Evolutionary conservation across 2,797 vertebrate genomes (phyloP), one percentile per base, ranked within the genome.

Genomic region (Danionella dracula): DNA sequence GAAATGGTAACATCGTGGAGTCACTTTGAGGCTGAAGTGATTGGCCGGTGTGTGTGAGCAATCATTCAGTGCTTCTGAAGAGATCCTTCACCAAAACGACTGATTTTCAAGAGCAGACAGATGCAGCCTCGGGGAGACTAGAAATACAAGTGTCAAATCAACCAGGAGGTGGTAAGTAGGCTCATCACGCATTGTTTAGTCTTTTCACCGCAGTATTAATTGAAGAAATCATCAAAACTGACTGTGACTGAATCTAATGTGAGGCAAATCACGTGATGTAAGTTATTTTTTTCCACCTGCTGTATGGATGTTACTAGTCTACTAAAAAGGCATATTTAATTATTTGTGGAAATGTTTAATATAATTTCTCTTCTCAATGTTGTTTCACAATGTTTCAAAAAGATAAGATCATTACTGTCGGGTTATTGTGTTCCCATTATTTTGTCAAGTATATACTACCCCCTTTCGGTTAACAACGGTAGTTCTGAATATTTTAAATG

Each of bases 41-140:
- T 88, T 90, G 86, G 82, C 81, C 81, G 81, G 79, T 81, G 78
- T 71, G 71, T n/a, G 72, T 78, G 79, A 66, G 84, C 86, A 91
- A 90, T 91, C 89, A 90, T 79, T 78, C 56, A 49, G 75, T 67
- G 84, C 20, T 60, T 27, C 61, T 78, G 68, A 76, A 88, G 84
- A 78, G 65, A 59, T 60, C 29, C 69, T 75, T 70, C 53, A 74
- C 49, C 5, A 59, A 74, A 67, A 65, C 74, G 67, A 79, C 83
- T 89, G 88, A 89, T 90, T 81, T 56, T 73, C 29, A 49, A 87
- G 84, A 84, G 82, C 9, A 74, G 23, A 68, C 68, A 74, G 58
- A 79, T 64, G 59, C 70, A 57, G 55, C 55, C 65, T 3, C 3
- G 6, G 23, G 3, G 23, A 3, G 23, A 27, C 23, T 50, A 61